These are phyloP conservation scores for Hyposmocoma kahamanoa DNA, from an alignment of 1,140 invertebrate species.

Conservation along the genomic window DNA sequence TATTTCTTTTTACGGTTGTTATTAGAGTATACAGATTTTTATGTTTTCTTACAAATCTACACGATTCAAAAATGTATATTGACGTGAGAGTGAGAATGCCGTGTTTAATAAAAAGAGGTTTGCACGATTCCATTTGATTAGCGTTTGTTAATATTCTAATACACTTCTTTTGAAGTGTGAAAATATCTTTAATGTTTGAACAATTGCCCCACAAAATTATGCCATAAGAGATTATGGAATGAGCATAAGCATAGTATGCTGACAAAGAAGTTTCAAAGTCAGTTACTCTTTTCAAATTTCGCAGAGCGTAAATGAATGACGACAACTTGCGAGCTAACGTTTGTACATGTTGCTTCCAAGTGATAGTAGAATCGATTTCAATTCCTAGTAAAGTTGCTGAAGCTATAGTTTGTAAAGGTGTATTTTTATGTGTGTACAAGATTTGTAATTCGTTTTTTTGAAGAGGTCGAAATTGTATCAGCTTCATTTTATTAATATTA, in stretches of 20 bases:
- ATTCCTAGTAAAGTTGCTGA: constrained; percentile 3
- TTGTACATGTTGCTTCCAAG: not conserved
- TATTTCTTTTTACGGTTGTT: not conserved
- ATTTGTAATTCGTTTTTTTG: constrained; percentile 4
- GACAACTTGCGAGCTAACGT: constrained; percentile 1
- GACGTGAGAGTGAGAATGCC: constrained; percentile 1
- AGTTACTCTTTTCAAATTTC: not conserved
- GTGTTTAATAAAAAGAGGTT: constrained; percentile 5
- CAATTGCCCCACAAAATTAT: constrained; percentile 7
- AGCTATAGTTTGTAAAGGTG: not conserved
- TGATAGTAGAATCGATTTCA: not conserved
- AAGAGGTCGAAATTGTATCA: constrained; percentile 4
- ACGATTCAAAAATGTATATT: constrained; percentile 5
- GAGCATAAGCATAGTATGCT: constrained; percentile 6
- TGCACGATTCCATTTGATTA: constrained; percentile 6
- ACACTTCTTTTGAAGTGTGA: constrained; percentile 6
- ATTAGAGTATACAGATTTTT: constrained; percentile 3
- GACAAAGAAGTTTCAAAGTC: constrained; percentile 2
- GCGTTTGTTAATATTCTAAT: constrained; percentile 7
- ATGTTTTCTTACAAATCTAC: constrained; percentile 8
- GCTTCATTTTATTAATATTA: constrained; percentile 5
- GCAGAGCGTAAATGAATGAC: constrained; percentile 6
- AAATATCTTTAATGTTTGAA: not conserved
- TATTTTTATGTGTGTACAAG: not conserved
- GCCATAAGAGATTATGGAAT: constrained; percentile 5